Conservation (phyloP, 2,888 invertebrate species). For the Dasysyrphus albostriatus region DNA sequence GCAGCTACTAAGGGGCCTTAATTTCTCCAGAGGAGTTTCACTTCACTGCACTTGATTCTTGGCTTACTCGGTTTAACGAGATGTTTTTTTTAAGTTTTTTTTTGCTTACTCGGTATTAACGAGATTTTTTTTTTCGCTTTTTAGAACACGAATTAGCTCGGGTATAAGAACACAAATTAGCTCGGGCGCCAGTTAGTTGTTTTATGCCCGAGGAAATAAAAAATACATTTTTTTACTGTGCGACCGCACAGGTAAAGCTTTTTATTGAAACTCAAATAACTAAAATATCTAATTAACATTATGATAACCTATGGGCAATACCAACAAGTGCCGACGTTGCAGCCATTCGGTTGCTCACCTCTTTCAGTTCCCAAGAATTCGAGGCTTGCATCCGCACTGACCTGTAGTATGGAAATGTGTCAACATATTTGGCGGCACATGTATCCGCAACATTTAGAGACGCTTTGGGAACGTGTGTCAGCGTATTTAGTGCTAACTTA, state of each 20-base stretch:
- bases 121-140: neutral
- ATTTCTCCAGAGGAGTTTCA: neutral
- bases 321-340: neutral
- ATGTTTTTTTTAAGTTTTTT: neutral
- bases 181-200: neutral
- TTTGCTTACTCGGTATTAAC: neutral
- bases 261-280: neutral
- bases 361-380: neutral
- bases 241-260: neutral
- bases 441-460: too few relatives aligned
- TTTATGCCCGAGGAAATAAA: neutral
- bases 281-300: neutral
- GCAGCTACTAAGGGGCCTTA: neutral
- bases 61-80: neutral
- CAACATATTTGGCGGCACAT: too few relatives aligned
- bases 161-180: neutral
- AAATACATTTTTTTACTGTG: neutral
- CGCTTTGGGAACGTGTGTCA: too few relatives aligned
- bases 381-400: neutral
- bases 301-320: neutral
- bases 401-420: neutral
- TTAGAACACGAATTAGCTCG: neutral
- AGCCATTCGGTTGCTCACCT: neutral
- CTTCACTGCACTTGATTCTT: conserved; percentile 1
- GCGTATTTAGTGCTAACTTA: too few relatives aligned